Percentiles rank a stretch among this genome's conserved stretches.
These are phyloP conservation scores for Bombus pyrosoma DNA, from an alignment of 1,140 invertebrate species.

Conservation along the genomic window DNA sequence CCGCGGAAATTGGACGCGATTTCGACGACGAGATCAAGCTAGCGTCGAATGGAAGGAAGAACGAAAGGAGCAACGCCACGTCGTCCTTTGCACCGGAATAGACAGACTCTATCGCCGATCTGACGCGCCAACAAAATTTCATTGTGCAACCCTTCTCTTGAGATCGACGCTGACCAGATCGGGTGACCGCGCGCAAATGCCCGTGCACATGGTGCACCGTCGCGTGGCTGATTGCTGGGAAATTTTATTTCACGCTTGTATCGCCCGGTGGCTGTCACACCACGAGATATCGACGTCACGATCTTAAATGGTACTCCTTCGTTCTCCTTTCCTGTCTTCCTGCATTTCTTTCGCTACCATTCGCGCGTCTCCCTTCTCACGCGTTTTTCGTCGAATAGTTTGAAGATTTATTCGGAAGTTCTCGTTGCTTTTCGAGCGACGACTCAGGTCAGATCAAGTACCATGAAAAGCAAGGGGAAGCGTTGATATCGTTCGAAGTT, in stretches of 20 bases:
- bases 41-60: not conserved
- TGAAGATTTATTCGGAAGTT: too few relatives aligned
- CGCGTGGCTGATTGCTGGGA: not conserved
- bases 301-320: not conserved
- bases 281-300: not conserved
- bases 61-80: not conserved
- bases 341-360: not conserved
- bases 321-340: not conserved
- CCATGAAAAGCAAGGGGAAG: too few relatives aligned
- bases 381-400: too few relatives aligned
- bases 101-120: not conserved
- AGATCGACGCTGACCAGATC: not conserved
- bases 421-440: too few relatives aligned
- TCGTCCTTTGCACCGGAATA: too few relatives aligned
- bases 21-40: slow-evolving; percentile 33
- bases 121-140: slow-evolving; percentile 4
- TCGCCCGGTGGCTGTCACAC: not conserved
- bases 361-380: too few relatives aligned
- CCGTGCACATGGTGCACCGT: not conserved
- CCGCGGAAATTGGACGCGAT: slow-evolving; percentile 33
- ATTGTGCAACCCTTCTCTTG: not conserved
- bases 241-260: slow-evolving; percentile 35
- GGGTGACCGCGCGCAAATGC: not conserved
- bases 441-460: too few relatives aligned
- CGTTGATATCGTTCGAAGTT: too few relatives aligned